Evolutionary conservation across 2,888 invertebrate genomes (phyloP).

Genomic region (Latrodectus elegans): DNA sequence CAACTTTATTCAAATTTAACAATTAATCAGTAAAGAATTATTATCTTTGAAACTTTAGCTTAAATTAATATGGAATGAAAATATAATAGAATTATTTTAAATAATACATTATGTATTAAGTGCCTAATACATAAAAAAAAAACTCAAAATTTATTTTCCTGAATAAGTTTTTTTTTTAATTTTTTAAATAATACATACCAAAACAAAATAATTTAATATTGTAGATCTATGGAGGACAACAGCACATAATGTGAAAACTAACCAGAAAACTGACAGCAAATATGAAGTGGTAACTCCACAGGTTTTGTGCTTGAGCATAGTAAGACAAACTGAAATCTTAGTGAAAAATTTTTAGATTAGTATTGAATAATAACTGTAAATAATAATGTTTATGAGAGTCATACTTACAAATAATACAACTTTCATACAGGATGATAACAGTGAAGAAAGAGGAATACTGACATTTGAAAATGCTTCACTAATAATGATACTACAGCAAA

Average conservation of each 20-base stretch:
- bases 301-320: slow-evolving; percentile 4
- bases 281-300: slow-evolving; percentile 26
- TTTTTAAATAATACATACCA: slow-evolving; percentile 12
- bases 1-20: too few relatives aligned
- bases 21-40: too few relatives aligned
- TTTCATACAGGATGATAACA: neutral
- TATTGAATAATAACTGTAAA: neutral
- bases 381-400: neutral
- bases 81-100: too few relatives aligned
- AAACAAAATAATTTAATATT: slow-evolving; percentile 17
- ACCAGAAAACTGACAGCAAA: slow-evolving; percentile 29
- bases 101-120: too few relatives aligned
- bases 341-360: neutral
- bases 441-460: neutral
- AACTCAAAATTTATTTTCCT: too few relatives aligned
- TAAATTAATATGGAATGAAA: too few relatives aligned
- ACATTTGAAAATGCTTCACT: neutral
- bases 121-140: too few relatives aligned
- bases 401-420: neutral
- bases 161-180: too few relatives aligned
- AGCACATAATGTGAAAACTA: slow-evolving; percentile 12
- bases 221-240: slow-evolving; percentile 32
- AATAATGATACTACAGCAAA: neutral
- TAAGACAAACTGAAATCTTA: slow-evolving; percentile 15
- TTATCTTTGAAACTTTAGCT: too few relatives aligned